Evolutionary conservation across 2,797 vertebrate species (phyloP).

Genomic region (Sebastes taczanowskii): DNA sequence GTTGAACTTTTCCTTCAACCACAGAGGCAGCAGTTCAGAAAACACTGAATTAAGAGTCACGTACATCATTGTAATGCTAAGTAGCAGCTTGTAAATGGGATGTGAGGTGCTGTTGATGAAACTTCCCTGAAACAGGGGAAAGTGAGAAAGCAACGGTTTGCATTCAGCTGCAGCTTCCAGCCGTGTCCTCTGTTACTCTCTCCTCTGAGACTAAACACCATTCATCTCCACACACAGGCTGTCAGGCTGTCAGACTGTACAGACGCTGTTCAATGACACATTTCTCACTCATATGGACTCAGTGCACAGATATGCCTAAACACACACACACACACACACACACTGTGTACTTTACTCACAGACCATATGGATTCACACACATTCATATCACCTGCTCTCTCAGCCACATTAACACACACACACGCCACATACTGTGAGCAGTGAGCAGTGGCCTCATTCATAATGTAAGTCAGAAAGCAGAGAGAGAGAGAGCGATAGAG

Average conservation of each 20-base stretch:
- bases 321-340: neutral
- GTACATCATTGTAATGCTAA: neutral
- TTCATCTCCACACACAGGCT: neutral
- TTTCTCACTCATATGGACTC: neutral
- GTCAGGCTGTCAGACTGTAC: neutral
- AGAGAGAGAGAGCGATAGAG: neutral
- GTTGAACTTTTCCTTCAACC: no score
- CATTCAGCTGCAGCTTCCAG: constrained; percentile 2
- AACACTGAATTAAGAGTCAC: neutral
- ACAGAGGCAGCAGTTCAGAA: neutral
- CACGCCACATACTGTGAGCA: constrained; percentile 18
- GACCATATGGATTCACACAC: neutral
- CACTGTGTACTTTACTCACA: no score
- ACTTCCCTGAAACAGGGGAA: neutral
- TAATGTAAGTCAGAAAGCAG: constrained; percentile 32
- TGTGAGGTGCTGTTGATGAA: neutral
- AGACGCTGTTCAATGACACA: neutral
- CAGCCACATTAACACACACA: neutral
- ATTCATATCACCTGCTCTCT: neutral
- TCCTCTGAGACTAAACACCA: constrained; percentile 10
- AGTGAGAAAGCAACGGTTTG: constrained; percentile 7
- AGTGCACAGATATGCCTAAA: neutral
- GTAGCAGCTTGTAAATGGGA: neutral
- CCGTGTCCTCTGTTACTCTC: neutral
- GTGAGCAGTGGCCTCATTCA: constrained; percentile 55